Evolutionary conservation across 2,113 vertebrate genomes (phyloP), one percentile per base, ranked within the genome.

Genomic region (Archilochus colubris): DNA sequence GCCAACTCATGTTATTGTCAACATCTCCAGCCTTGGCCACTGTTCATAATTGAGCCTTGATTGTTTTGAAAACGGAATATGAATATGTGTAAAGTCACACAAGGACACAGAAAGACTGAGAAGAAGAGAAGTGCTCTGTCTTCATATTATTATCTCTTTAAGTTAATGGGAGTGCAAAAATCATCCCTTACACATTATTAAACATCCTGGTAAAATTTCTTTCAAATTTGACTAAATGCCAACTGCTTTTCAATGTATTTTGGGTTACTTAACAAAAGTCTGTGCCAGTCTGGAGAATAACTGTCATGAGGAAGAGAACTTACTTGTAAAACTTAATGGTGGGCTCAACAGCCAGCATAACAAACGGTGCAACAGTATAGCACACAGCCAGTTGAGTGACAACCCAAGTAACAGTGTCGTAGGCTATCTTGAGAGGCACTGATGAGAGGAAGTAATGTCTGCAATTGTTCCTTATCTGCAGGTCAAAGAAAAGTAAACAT

Each of bases 281-380:
- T 24, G 1, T 23, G n/a, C 9, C 0, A 1, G 6, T 51, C 40
- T 81, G 54, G 6, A 48, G 13, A 77, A 25, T 12, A 85, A 59
- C 1, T 72, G 54, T 25, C 38, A 69, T 54, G 36, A 48, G 30
- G 19, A 7, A 13, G 10, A 36, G 59, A 33, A 97, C 98, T 97
- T 97, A 98, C 98, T 91, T 98, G 95, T 98, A 98, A 33, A 98
- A 96, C 72, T 95, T 97, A 92, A 98, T 90, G 1, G 98, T 96
- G 13, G 98, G 98, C 73, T 98, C 98, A 9, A 98, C 93, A 3
- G 98, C 98, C 94, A 98, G 64, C 94, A 98, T 73, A 18, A 98
- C 97, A 7, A 98, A 98, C 0, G 98, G 98, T 1, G 97, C 98
- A 1, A 97, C 97, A 0, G 97, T 98, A 77, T 98, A 98, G 24